Evolutionary conservation across 2,888 invertebrate species (phyloP).

Genomic region (Drosophila greeni): DNA sequence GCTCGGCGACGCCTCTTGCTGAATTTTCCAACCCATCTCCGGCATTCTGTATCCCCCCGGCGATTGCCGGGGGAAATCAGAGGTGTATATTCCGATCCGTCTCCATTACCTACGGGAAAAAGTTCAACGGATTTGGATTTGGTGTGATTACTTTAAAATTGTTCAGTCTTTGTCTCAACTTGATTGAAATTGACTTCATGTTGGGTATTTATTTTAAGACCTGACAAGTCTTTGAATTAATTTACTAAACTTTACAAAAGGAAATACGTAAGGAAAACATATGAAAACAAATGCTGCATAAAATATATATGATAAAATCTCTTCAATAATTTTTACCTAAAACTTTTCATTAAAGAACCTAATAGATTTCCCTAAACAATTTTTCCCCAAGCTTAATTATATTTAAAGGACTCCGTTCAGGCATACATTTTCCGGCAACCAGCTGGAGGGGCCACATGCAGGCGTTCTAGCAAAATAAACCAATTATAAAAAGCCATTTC

Average conservation of each 20-base stretch:
- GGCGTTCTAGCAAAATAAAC: slow-evolving; percentile 23
- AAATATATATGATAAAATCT: background rate
- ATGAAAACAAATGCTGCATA: background rate
- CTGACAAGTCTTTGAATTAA: no score
- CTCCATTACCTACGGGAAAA: slow-evolving; percentile 5
- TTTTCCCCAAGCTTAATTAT: background rate
- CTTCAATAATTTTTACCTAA: background rate
- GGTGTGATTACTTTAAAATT: slow-evolving; percentile 20
- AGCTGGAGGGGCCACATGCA: background rate
- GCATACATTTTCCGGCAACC: slow-evolving; percentile 18
- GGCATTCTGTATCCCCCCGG: slow-evolving; percentile 6
- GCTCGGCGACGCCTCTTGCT: slow-evolving; percentile 59
- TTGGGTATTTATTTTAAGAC: background rate
- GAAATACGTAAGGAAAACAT: background rate
- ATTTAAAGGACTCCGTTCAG: slow-evolving; percentile 1
- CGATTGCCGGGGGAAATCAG: slow-evolving; percentile 61
- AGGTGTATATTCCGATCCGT: slow-evolving; percentile 21
- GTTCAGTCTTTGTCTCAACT: background rate
- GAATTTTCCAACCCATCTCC: slow-evolving; percentile 20
- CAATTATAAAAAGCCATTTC: slow-evolving; percentile 56
- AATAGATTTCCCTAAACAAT: background rate
- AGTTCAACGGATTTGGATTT: slow-evolving; percentile 18
- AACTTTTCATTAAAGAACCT: background rate
- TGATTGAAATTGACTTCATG: slow-evolving; percentile 14
- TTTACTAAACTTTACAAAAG: background rate